These are phyloP conservation scores for Eupithecia subumbrata DNA, from an alignment of 2,888 invertebrate genomes.

Conservation along the genomic window DNA sequence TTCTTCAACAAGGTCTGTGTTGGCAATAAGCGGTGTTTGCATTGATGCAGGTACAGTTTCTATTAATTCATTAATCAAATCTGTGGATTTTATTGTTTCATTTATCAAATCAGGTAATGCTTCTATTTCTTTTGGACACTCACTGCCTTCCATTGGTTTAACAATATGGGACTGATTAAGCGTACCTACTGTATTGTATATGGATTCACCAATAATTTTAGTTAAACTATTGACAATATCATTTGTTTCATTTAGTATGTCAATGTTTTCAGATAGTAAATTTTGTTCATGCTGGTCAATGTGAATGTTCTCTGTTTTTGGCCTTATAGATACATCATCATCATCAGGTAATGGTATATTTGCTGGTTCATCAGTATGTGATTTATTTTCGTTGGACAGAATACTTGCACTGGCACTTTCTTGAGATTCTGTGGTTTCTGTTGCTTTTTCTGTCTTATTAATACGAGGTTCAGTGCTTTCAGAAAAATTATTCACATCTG, in stretches of 20 bases:
- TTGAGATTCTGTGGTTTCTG: not conserved
- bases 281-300: not conserved
- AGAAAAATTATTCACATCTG: not conserved
- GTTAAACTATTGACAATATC: conserved; percentile 25
- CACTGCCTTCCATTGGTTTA: conserved; percentile 42
- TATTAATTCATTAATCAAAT: conserved; percentile 8
- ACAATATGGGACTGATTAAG: conserved; percentile 18
- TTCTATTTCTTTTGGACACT: conserved; percentile 41
- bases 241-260: conserved; percentile 25
- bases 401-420: not conserved
- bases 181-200: conserved; percentile 10
- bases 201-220: conserved; percentile 28
- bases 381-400: not conserved
- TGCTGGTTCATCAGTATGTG: conserved; percentile 16
- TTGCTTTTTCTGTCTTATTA: not conserved
- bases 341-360: conserved; percentile 13
- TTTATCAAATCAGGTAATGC: conserved; percentile 40
- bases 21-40: not conserved
- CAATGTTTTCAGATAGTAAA: conserved; percentile 11
- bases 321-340: not conserved
- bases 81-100: not conserved
- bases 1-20: not conserved
- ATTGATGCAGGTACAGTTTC: not conserved
- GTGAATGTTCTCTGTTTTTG: conserved; percentile 11
- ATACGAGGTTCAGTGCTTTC: not conserved